A percentile compares a stretch with the other conserved stretches of the same genome.
phyloP scores from a whole-genome alignment of 2,888 invertebrate species.

The Tridacna gigas region DNA sequence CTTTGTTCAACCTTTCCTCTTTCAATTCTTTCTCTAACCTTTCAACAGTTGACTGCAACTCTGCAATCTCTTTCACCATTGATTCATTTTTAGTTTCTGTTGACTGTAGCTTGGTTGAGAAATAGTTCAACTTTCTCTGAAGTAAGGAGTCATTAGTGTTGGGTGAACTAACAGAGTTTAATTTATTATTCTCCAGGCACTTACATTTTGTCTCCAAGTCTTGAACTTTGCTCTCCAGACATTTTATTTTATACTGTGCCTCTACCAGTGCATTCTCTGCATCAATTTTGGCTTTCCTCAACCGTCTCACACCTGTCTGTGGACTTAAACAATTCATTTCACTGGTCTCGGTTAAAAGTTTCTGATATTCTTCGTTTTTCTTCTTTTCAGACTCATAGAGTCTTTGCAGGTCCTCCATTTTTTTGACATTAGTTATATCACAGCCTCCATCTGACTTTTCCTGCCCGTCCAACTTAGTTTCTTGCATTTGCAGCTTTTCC shows the following conservation, averaged over 20 bases:
- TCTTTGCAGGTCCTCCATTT: slow-evolving; percentile 37
- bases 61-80: slow-evolving; percentile 60
- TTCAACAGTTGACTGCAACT: slow-evolving; percentile 63
- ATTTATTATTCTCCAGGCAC: slow-evolving; percentile 31
- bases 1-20: slow-evolving; percentile 30
- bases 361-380: slow-evolving; percentile 59
- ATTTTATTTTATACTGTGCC: slow-evolving; percentile 61
- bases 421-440: slow-evolving; percentile 29
- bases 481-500: slow-evolving; percentile 39
- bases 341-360: slow-evolving; percentile 43
- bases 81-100: slow-evolving; percentile 54
- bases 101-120: slow-evolving; percentile 49
- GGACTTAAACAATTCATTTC: slow-evolving; percentile 62
- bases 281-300: slow-evolving; percentile 72
- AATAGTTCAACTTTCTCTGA: slow-evolving; percentile 61
- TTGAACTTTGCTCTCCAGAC: slow-evolving; percentile 57
- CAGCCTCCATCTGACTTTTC: slow-evolving; percentile 19
- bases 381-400: slow-evolving; percentile 43
- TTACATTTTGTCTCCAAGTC: slow-evolving; percentile 42
- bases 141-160: slow-evolving; percentile 38
- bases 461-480: slow-evolving; percentile 26
- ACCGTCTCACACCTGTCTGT: slow-evolving; percentile 54
- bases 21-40: slow-evolving; percentile 50
- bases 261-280: slow-evolving; percentile 58
- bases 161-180: slow-evolving; percentile 18